These are phyloP conservation scores for Melanchra persicariae DNA, from an alignment of 2,888 invertebrate species.

Conservation along the genomic window DNA sequence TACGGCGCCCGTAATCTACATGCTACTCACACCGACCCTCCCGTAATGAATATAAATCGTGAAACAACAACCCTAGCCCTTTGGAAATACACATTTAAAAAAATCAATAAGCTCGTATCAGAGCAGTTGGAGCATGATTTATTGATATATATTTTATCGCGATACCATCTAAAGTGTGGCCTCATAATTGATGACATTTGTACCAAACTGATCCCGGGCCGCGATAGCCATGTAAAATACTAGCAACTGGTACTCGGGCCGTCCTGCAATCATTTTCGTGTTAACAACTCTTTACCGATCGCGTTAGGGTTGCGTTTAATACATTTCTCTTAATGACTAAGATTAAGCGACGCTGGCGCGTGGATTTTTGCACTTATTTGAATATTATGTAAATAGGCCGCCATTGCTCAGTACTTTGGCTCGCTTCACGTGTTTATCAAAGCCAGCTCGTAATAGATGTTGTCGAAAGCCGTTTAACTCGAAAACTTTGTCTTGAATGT, in stretches of 20 bases:
- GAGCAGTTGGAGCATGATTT: conserved; percentile 86
- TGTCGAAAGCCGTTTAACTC: conserved; percentile 49
- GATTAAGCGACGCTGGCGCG: conserved; percentile 74
- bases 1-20: conserved; percentile 46
- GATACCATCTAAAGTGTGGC: conserved; percentile 89
- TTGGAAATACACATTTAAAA: conserved; percentile 86
- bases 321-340: conserved; percentile 83
- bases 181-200: conserved; percentile 88
- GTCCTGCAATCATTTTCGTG: conserved; percentile 83
- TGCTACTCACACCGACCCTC: conserved; percentile 57
- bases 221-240: conserved; percentile 65
- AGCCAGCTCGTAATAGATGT: conserved; percentile 58
- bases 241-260: conserved; percentile 64
- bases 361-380: conserved; percentile 83
- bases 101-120: conserved; percentile 88
- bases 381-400: conserved; percentile 84
- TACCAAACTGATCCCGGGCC: conserved; percentile 72
- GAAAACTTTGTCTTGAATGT: conserved; percentile 42
- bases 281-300: conserved; percentile 86
- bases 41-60: conserved; percentile 89
- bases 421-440: conserved; percentile 70
- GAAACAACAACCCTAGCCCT: conserved; percentile 84
- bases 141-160: conserved; percentile 88
- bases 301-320: conserved; percentile 72
- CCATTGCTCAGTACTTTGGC: conserved; percentile 76